Conservation (phyloP, 2,797 vertebrate genomes). For the Sebastes trivittatus region DNA sequence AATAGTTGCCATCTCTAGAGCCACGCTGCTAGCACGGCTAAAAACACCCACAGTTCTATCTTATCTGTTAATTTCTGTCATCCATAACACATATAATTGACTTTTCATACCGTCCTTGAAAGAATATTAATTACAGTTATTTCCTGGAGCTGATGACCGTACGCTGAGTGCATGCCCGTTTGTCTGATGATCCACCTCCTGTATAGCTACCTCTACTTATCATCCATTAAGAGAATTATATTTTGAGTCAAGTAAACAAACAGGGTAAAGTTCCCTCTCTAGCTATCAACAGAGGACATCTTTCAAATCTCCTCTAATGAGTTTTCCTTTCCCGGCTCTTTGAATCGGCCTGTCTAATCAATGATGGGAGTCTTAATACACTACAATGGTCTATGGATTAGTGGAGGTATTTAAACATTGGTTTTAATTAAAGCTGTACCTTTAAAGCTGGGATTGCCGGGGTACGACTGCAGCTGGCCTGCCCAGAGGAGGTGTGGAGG, state of each 20-base stretch:
- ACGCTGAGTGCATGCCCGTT: background rate
- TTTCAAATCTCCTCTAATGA: conserved; percentile 71
- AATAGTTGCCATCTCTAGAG: no score
- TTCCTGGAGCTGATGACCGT: background rate
- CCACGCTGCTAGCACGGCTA: no score
- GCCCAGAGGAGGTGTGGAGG: conserved; percentile 20
- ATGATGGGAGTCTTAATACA: conserved; percentile 66
- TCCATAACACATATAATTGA: background rate
- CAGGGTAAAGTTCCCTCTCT: conserved; percentile 23
- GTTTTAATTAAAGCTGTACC: conserved; percentile 74
- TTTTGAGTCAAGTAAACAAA: conserved; percentile 53
- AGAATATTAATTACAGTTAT: conserved; percentile 19
- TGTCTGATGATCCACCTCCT: background rate
- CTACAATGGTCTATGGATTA: conserved; percentile 79
- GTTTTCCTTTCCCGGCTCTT: conserved; percentile 63
- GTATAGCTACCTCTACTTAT: conserved; percentile 17
- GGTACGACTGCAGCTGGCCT: background rate
- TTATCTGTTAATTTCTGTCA: background rate
- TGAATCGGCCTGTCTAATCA: conserved; percentile 71
- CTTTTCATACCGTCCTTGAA: background rate
- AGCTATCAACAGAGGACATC: conserved; percentile 47
- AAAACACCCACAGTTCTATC: background rate
- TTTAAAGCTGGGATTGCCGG: conserved; percentile 48
- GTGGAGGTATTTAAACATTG: conserved; percentile 76
- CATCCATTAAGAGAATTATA: conserved; percentile 34